Base-by-base conservation (phyloP, 2,888 invertebrate species). In the Sepioteuthis lessoniana region DNA sequence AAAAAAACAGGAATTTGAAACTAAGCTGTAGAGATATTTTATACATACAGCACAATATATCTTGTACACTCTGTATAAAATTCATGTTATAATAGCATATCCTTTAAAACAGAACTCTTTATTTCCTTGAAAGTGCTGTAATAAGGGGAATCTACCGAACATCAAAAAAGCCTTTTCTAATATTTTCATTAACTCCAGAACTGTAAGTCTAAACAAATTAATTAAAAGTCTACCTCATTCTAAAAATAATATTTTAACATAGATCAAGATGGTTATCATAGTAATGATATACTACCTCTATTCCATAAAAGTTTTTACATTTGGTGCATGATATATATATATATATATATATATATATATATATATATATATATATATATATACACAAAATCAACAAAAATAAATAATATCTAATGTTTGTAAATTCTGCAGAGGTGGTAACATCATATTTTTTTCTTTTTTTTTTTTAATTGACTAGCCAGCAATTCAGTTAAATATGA, bases 321-420 rank as follows among this genome's bases (percentile, higher is more conserved):
- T 31, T 76, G 8, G 28, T 42, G 42, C 7, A 42, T 42, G 42
- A 42, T 5, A 42, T 5, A 42, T 5, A 42, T 5, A 42, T 5
- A 76, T 7, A 76, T 76, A 76, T 76, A 76, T 76, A 76, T 76
- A 76, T 76, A 76, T 76, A 76, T 76, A 76, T 76, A 76, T 76
- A 76, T 76, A 76, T 76, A 76, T 76, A 76, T 76, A 76, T 76
- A 76, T 76, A 76, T 76, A 76, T 76, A 76, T n/a, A 76, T 76
- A 76, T n/a, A 76, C 8, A 76, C 10, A 76, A 31, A 76, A 31
- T 60, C 31, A 60, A 25, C n/a, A n/a, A 35, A 25, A 13, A 76
- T n/a, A 13, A n/a, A 35, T n/a, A 35, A n/a, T n/a, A 76, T 35
- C 1, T 5, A 55, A 55, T 35, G 16, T 76, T n/a, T n/a, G 31